Conservation (phyloP, 2,113 vertebrate genomes). For the Leptodactylus fuscus region DNA sequence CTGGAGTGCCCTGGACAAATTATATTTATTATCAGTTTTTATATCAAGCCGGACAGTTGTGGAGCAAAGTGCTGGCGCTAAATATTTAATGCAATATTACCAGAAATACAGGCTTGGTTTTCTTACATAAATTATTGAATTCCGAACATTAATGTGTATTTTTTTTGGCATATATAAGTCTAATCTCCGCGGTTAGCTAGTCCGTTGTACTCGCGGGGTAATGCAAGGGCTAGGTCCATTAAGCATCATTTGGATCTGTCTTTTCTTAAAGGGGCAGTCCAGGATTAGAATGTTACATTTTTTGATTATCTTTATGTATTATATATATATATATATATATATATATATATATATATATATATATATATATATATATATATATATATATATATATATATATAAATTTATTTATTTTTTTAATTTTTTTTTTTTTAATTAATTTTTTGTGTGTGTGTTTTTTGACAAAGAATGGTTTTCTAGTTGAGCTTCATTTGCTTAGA, state of each 20-base stretch:
- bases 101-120: slow-evolving; percentile 61
- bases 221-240: slow-evolving; percentile 61
- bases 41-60: slow-evolving; percentile 60
- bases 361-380: too few species aligned
- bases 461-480: too few species aligned
- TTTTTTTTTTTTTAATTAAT: too few species aligned
- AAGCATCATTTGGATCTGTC: slow-evolving; percentile 63
- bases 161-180: slow-evolving; percentile 30
- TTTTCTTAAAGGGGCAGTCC: slow-evolving; percentile 44
- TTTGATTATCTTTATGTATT: too few species aligned
- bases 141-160: slow-evolving; percentile 65
- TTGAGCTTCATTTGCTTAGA: too few species aligned
- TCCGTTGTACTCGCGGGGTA: slow-evolving; percentile 66
- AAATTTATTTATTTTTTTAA: too few species aligned
- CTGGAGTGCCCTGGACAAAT: slow-evolving; percentile 32
- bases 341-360: too few species aligned
- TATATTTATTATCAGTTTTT: slow-evolving; percentile 60
- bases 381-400: too few species aligned
- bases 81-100: slow-evolving; percentile 74
- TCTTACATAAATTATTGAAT: slow-evolving; percentile 72
- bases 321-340: too few species aligned
- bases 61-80: slow-evolving; percentile 60
- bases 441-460: too few species aligned
- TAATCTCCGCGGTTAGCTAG: slow-evolving; percentile 39
- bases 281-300: not conserved